Percentiles rank a stretch among this genome's conserved stretches.
Conservation (phyloP, 2,113 vertebrate genomes). For the Sander vitreus region DNA sequence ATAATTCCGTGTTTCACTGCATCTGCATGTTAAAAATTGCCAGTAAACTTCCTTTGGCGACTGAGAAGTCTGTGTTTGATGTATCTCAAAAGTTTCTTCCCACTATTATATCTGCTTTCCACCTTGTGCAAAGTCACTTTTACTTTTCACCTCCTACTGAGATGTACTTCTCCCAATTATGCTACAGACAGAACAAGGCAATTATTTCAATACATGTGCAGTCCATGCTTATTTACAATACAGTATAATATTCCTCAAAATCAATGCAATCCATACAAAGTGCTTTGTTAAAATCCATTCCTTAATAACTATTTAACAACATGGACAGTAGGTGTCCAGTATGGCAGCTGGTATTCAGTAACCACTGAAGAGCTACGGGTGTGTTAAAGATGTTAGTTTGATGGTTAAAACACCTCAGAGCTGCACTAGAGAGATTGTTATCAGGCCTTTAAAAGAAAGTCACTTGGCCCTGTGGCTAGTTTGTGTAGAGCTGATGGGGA, state of each 20-base stretch:
- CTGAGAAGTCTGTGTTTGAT: slow-evolving; percentile 56
- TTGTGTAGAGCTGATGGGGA: slow-evolving; percentile 91
- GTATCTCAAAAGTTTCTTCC: slow-evolving; percentile 41
- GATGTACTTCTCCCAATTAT: slow-evolving; percentile 53
- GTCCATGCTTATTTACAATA: slow-evolving; percentile 80
- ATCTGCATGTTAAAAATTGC: slow-evolving; percentile 82
- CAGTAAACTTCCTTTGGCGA: slow-evolving; percentile 74
- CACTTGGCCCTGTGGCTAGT: slow-evolving; percentile 92
- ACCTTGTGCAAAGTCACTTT: slow-evolving; percentile 72
- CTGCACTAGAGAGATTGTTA: slow-evolving; percentile 83
- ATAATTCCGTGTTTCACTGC: slow-evolving; percentile 65
- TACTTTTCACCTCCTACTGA: slow-evolving; percentile 45
- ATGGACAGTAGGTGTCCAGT: slow-evolving; percentile 64
- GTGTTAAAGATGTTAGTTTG: slow-evolving; percentile 62
- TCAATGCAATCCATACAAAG: slow-evolving; percentile 82
- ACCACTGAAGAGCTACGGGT: slow-evolving; percentile 68
- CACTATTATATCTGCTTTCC: slow-evolving; percentile 40
- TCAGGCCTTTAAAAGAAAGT: slow-evolving; percentile 58
- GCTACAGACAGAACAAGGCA: slow-evolving; percentile 81
- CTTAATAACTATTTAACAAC: slow-evolving; percentile 71
- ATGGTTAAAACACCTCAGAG: slow-evolving; percentile 77
- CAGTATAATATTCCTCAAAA: slow-evolving; percentile 71
- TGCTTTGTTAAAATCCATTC: slow-evolving; percentile 83
- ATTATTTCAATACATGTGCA: slow-evolving; percentile 74
- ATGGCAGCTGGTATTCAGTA: slow-evolving; percentile 75